Conservation (phyloP, 2,797 vertebrate species). For the Salmo trutta region DNA sequence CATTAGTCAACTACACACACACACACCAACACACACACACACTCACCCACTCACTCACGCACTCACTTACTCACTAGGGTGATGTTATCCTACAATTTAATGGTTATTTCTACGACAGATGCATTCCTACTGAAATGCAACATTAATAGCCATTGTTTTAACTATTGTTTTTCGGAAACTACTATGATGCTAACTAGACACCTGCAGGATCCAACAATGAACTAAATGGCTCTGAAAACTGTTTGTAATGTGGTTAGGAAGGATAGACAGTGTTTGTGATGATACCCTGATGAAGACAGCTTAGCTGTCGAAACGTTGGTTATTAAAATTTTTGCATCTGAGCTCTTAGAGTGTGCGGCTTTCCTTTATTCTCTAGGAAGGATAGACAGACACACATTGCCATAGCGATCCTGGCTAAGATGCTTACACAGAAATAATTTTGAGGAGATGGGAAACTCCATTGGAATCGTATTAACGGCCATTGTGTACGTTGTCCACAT, state of each 20-base stretch:
- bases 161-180: neutral
- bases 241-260: neutral
- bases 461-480: too few species aligned
- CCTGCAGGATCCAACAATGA: neutral
- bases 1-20: neutral
- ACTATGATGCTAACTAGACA: neutral
- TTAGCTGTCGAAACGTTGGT: too few species aligned
- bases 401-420: constrained; percentile 77
- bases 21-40: constrained; percentile 3
- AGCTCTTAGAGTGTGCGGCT: too few species aligned
- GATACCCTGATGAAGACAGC: too few species aligned
- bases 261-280: too few species aligned
- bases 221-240: neutral
- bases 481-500: too few species aligned
- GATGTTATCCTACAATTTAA: neutral
- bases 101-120: neutral
- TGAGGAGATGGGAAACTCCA: too few species aligned
- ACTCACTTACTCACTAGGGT: neutral
- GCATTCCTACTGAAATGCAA: neutral
- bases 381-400: constrained; percentile 60
- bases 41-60: constrained; percentile 21
- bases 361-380: too few species aligned
- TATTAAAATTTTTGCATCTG: too few species aligned
- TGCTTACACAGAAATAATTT: constrained; percentile 58
- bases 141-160: too few species aligned